Percentiles rank a stretch among this genome's conserved stretches.
These are phyloP conservation scores for Venturia canescens DNA, from an alignment of 1,140 invertebrate genomes.

Conservation along the genomic window DNA sequence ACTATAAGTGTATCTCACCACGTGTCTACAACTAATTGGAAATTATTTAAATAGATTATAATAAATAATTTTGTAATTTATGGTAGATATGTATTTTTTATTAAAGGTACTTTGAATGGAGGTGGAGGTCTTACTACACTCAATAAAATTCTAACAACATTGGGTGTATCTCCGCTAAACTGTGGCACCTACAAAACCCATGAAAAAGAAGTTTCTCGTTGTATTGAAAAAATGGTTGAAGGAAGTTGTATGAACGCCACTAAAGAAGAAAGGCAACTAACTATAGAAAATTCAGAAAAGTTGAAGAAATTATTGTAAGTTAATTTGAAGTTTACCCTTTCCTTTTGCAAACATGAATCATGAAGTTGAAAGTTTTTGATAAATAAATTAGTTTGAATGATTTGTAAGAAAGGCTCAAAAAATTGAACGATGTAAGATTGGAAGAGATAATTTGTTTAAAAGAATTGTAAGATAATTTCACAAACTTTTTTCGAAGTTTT, in stretches of 20 bases:
- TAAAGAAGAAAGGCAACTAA: slow-evolving; percentile 45
- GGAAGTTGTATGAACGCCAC: slow-evolving; percentile 48
- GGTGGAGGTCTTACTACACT: not conserved
- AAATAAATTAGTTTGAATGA: no score
- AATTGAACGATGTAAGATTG: no score
- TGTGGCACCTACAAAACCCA: slow-evolving; percentile 38
- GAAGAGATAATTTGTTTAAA: no score
- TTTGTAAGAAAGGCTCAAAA: no score
- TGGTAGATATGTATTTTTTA: not conserved
- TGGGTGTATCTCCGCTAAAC: not conserved
- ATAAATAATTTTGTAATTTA: not conserved
- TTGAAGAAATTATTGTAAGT: slow-evolving; percentile 47
- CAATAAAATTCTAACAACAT: not conserved
- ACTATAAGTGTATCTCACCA: not conserved
- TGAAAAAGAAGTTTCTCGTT: slow-evolving; percentile 47
- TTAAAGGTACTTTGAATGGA: not conserved
- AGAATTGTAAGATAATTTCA: no score
- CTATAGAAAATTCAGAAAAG: slow-evolving; percentile 37
- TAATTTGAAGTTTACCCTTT: slow-evolving; percentile 18
- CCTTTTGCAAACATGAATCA: slow-evolving; percentile 12
- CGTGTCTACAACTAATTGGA: not conserved
- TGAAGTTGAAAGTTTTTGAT: no score
- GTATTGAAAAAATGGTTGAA: slow-evolving; percentile 45
- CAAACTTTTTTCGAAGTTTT: no score
- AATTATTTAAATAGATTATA: not conserved